Evolutionary conservation across 2,888 invertebrate species (phyloP), one percentile per base, ranked within the genome.

Genomic region (Eupithecia subumbrata): DNA sequence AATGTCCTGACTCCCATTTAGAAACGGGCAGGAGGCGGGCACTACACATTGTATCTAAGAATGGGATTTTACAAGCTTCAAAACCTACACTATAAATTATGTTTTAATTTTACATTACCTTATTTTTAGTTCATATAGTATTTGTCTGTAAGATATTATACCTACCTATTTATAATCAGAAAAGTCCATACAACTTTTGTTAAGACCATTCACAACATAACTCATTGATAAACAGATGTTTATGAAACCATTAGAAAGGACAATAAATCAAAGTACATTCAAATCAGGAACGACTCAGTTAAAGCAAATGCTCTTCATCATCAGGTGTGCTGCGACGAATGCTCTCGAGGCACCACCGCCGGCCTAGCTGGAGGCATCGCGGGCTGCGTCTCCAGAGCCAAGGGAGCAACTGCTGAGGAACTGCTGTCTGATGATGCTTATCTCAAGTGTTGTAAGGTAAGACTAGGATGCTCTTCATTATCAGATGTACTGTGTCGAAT

Each of bases 241-340:
- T 43, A 45, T 14, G n/a, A 56, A 56, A 56, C 5, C 56, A 7
- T 56, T 11, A 11, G 22, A 60, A 25, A 60, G 12, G 60, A 48
- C 48, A 48, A 18, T 48, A 16, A 5, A 48, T 48, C 5, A 18
- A 18, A 48, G 16, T 18, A 7, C 7, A 18, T 48, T 48, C 48
- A 52, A 16, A 45, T 0, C 45, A 45, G 52, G 3, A 52, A 52
- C 9, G n/a, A 3, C n/a, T 9, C 52, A 9, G 22, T 56, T 25
- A 60, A 60, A 60, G 12, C 12, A 60, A 12, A 60, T 60, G 25
- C 40, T 67, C 30, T 67, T 40, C 18, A 37, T 67, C 66, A 22
- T 25, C 83, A 94, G 94, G 85, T 80, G 56, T 95, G 94, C 84
- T 95, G 94, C 69, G 84, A 89, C 3, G 88, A 91, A 43, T 95